Conservation (phyloP, 2,113 vertebrate genomes). For the Gymnorhina tibicen region DNA sequence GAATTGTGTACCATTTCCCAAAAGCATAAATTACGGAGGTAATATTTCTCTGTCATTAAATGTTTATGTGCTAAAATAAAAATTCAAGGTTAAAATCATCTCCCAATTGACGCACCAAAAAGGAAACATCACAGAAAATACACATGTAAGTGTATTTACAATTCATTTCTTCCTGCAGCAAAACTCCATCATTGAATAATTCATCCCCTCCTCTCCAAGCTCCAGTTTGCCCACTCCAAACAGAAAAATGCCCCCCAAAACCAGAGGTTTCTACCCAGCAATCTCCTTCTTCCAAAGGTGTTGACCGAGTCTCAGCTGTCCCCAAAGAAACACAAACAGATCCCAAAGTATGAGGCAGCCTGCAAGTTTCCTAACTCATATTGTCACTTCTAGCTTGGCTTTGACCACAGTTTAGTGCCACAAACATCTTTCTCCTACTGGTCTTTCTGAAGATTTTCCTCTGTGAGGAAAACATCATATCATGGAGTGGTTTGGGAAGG, state of each 20-base stretch:
- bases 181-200: background rate
- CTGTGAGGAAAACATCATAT: background rate
- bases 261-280: fast-evolving
- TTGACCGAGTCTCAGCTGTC: background rate
- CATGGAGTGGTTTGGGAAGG: background rate
- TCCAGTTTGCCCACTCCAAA: background rate
- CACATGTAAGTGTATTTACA: background rate
- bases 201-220: background rate
- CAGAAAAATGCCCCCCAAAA: background rate
- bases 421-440: background rate
- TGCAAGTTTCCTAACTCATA: background rate
- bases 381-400: background rate
- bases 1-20: background rate
- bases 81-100: background rate
- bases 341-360: background rate
- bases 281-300: background rate
- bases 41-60: background rate
- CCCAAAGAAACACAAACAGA: background rate
- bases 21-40: background rate
- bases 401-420: background rate
- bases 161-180: background rate
- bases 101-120: background rate
- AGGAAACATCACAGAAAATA: background rate
- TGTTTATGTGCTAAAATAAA: constrained; percentile 9
- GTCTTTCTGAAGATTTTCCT: background rate